These are phyloP conservation scores for Pyrrhosoma nymphula DNA, from an alignment of 2,888 invertebrate genomes.

Conservation along the genomic window DNA sequence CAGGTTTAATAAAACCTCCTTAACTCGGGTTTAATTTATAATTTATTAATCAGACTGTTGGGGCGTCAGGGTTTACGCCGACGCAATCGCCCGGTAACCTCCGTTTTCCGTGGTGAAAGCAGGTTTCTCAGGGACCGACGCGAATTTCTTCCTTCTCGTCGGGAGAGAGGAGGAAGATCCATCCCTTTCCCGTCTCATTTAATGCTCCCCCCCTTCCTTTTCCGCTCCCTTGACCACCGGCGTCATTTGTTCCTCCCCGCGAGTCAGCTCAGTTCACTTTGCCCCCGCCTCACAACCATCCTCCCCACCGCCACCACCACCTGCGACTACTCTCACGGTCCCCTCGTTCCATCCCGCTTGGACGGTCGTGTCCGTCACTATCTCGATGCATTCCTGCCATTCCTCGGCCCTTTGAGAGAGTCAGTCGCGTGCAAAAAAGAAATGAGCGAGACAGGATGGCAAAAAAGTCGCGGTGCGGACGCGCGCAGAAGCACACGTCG, in stretches of 20 bases:
- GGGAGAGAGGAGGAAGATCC: neutral
- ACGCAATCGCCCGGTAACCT: neutral
- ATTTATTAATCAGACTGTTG: too few relatives aligned
- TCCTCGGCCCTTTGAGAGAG: neutral
- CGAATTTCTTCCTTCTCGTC: neutral
- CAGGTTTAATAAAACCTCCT: too few relatives aligned
- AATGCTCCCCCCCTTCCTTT: neutral
- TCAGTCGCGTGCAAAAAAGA: neutral
- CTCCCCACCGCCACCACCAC: neutral
- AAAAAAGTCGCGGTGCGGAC: neutral
- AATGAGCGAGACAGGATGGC: neutral
- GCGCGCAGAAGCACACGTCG: neutral
- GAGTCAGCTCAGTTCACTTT: neutral
- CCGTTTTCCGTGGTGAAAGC: neutral
- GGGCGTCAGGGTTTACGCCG: neutral
- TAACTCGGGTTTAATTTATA: too few relatives aligned
- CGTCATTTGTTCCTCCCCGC: neutral
- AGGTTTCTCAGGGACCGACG: neutral
- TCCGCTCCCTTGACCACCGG: neutral
- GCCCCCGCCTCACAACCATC: too few relatives aligned
- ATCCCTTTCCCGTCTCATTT: neutral
- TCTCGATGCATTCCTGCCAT: constrained; percentile 32
- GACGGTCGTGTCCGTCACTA: constrained; percentile 16
- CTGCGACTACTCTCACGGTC: neutral
- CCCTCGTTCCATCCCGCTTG: neutral